Base-by-base conservation (phyloP, 1,140 invertebrate species). In the Brachionus koreanus region DNA sequence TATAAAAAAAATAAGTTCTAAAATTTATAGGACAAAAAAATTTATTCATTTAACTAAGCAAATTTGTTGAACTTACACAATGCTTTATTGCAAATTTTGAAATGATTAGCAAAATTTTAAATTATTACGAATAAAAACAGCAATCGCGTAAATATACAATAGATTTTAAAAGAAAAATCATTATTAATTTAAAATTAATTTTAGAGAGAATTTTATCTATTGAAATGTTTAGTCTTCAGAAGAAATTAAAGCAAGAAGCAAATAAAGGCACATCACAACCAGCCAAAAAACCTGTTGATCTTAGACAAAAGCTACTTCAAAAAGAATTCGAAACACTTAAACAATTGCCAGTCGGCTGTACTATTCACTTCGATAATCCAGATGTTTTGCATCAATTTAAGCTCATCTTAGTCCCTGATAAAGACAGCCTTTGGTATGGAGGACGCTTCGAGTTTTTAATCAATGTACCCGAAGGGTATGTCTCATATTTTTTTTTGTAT, bases 271-370 rank as follows among this genome's bases (percentile, higher is more conserved):
- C 74, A 29, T 37, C 46, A 19, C 35, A 65, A 35, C 65, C 65
- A 9, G 74, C 46, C 33, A 79, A 79, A 23, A 79, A 79, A 61
- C 16, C 76, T 12, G 76, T 79, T 25, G 76, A 79, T 65, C 49
- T 79, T n/a, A 57, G 76, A 57, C 76, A 79, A 65, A 79, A 79
- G 19, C 49, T 79, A 13, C 37, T 79, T n/a, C 76, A 79, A 42
- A 79, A 79, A 79, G 76, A 79, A 43, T 79, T 79, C 33, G 76
- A 79, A 79, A 79, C 76, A 39, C 6, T 79, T 9, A 79, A 79
- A 42, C 76, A 79, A 25, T 25, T 79, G 23, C 76, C 76, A n/a
- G 46, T 79, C 19, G 76, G 76, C 7, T 79, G 76, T 65, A 35
- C 46, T 12, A 79, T 79, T 39, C 49, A 65, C 6, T 79, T 79